A percentile compares a stretch with the other conserved stretches of the same genome.
These are phyloP conservation scores for Setipinna tenuifilis DNA, from an alignment of 2,797 vertebrate genomes.

Conservation along the genomic window DNA sequence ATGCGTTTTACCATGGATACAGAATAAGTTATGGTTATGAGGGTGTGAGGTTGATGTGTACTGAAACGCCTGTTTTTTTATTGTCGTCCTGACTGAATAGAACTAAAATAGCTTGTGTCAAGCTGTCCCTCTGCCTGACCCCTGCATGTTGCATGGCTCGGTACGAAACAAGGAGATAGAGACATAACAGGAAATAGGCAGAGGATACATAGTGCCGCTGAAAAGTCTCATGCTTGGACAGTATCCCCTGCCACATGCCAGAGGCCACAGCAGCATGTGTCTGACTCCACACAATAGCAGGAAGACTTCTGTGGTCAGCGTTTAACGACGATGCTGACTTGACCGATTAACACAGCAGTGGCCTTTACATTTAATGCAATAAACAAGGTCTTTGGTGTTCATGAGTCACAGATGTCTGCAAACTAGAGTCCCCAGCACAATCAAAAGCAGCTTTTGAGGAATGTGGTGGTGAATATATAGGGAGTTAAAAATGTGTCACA, in stretches of 20 bases:
- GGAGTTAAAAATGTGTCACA: not conserved
- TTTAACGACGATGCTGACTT: not conserved
- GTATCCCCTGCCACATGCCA: constrained; percentile 14
- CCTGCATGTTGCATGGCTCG: not conserved
- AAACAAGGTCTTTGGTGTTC: not conserved
- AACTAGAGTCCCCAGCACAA: not conserved
- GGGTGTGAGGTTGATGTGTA: not conserved
- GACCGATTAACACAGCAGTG: not conserved
- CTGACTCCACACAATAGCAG: constrained; percentile 43
- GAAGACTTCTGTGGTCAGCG: constrained; percentile 31
- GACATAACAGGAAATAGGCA: constrained; percentile 28
- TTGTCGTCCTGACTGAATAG: not conserved
- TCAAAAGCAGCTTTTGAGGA: not conserved
- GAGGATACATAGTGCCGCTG: constrained; percentile 17
- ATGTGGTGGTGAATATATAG: not conserved
- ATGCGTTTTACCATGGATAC: not conserved
- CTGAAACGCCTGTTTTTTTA: not conserved
- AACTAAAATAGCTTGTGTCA: not conserved
- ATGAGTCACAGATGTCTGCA: not conserved
- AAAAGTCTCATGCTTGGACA: not conserved
- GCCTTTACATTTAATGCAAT: not conserved
- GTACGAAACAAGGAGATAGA: not conserved
- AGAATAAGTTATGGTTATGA: not conserved
- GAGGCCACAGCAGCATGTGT: not conserved
- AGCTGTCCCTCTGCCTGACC: not conserved